Conservation (phyloP, 2,113 vertebrate genomes). For the Recurvirostra avosetta region DNA sequence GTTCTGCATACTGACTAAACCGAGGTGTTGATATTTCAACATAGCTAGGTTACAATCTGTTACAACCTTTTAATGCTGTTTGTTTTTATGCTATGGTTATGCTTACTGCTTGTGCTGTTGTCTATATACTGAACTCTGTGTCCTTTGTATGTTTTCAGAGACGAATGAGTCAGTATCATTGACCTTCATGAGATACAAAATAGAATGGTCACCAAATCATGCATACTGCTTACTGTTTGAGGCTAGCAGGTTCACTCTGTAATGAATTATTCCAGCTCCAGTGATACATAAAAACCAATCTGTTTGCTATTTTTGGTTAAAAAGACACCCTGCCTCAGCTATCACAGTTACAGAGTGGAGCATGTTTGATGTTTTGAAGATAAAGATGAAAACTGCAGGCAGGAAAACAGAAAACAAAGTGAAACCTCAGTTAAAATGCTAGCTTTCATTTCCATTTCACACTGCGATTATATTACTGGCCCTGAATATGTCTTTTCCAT, state of each 20-base stretch:
- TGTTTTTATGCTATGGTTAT: not conserved
- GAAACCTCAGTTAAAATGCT: not conserved
- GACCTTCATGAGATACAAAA: not conserved
- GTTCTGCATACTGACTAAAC: not conserved
- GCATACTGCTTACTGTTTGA: not conserved
- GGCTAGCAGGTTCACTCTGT: not conserved
- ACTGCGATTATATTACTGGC: not conserved
- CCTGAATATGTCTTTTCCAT: not conserved
- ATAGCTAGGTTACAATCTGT: not conserved
- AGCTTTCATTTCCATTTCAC: not conserved
- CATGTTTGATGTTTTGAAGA: not conserved
- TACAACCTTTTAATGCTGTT: not conserved
- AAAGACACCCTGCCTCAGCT: not conserved
- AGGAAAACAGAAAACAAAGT: not conserved
- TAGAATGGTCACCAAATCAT: not conserved
- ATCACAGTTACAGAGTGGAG: not conserved
- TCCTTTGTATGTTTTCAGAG: not conserved
- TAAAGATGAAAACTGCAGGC: not conserved
- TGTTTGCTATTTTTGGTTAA: not conserved
- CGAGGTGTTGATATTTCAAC: not conserved
- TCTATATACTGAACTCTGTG: not conserved
- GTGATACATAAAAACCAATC: not conserved
- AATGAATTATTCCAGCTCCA: not conserved
- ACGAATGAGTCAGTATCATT: not conserved
- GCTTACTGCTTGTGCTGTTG: not conserved